Conservation (phyloP, 2,113 vertebrate species). For the Grammomys surdaster region DNA sequence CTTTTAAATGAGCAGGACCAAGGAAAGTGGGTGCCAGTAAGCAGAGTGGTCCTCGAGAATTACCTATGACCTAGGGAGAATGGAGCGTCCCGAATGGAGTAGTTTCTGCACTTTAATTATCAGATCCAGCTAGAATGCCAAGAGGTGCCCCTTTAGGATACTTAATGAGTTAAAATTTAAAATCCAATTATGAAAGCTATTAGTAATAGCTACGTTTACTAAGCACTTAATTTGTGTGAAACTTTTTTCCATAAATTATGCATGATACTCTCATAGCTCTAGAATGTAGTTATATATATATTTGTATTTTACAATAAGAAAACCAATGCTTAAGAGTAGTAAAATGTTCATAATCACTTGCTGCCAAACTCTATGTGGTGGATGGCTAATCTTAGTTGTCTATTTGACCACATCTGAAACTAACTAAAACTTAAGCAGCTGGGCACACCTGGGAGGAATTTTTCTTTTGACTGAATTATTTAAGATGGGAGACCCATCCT, state of each 20-base stretch:
- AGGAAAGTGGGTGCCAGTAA: neutral
- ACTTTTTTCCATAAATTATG: neutral
- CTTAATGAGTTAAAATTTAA: slow-evolving; percentile 6
- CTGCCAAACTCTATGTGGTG: neutral
- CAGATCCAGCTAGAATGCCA: neutral
- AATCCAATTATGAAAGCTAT: neutral
- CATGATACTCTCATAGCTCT: neutral
- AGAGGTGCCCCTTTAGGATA: neutral
- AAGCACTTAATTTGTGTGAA: neutral
- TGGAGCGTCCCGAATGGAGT: neutral
- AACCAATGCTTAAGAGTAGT: neutral
- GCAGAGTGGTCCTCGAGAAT: neutral
- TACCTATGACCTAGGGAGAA: neutral
- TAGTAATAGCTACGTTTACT: slow-evolving; percentile 25
- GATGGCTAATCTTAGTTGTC: neutral
- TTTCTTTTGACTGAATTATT: neutral
- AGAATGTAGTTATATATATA: neutral
- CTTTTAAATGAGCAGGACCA: neutral
- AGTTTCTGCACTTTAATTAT: neutral
- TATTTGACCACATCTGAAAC: neutral
- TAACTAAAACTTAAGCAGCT: neutral
- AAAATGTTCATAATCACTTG: neutral
- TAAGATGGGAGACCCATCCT: neutral
- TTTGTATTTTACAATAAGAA: neutral
- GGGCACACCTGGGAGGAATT: neutral